Base-by-base conservation (phyloP, 2,888 invertebrate genomes). In the Aporophyla nigra region DNA sequence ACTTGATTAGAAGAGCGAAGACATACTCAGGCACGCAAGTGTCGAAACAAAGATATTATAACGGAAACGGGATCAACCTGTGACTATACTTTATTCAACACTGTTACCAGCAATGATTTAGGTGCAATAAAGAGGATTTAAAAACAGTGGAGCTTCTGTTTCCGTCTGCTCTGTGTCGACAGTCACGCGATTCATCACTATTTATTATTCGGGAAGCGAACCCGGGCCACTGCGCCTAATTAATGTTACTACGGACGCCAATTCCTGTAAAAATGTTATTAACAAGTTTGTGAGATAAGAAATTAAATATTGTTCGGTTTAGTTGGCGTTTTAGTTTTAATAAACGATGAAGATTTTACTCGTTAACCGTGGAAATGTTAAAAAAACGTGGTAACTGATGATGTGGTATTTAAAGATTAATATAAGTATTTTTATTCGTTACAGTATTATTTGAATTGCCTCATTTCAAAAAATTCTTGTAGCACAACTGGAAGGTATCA, bases 401-500 rank as follows among this genome's bases (percentile, higher is more conserved):
- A 43, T 46, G 10, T 12, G 43, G 43, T 1, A 46, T 46, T 1
- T 46, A 46, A 46, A 12, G 43, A 10, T 46, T 54, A n/a, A 5
- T 54, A n/a, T n/a, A n/a, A n/a, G 27, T 21, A 19, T 14, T 56
- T 33, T 40, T n/a, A 24, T 58, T 51, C 9, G 24, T 40, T 49
- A 66, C 24, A 40, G 27, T 33, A 46, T 56, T 2, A 71, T 71
- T 54, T 61, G 10, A n/a, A 74, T 16, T 24, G 4, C 6, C 49
- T 74, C 24, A 70, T 71, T 61, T 68, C 9, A 89, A 56, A 3
- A 92, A 80, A 0, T 92, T 91, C 46, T 88, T 82, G 73, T 85
- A 92, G 78, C 92, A 93, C 43, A 93, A 80, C 69, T 91, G 90
- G 75, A 89, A 91, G 21, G 68, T 74, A 21, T 91, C 90, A 63